Percentiles rank a stretch among this genome's conserved stretches.
These are phyloP conservation scores for Alces alces DNA, from an alignment of 2,113 vertebrate genomes.

Conservation along the genomic window DNA sequence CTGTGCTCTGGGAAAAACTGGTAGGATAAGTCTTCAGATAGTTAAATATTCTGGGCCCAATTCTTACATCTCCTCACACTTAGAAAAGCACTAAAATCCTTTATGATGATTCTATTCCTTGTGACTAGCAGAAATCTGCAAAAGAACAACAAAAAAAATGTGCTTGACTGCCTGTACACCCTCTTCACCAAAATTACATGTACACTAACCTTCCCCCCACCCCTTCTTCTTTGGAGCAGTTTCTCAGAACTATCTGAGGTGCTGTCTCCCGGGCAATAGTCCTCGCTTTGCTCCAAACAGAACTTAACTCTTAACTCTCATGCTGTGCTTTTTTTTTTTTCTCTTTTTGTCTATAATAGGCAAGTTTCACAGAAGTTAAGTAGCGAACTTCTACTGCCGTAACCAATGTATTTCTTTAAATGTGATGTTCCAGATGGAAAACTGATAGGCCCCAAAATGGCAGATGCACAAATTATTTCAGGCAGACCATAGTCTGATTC, in stretches of 20 bases:
- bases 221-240: not conserved
- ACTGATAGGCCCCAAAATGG: not conserved
- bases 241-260: not conserved
- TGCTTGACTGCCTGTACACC: not conserved
- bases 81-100: not conserved
- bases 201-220: not conserved
- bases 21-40: not conserved
- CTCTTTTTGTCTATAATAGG: not conserved
- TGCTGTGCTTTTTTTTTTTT: not conserved
- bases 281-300: not conserved
- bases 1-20: not conserved
- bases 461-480: not conserved
- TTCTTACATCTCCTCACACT: not conserved
- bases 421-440: not conserved
- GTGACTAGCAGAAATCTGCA: not conserved
- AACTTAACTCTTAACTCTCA: not conserved
- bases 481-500: not conserved
- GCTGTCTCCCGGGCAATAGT: not conserved
- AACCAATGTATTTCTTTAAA: not conserved
- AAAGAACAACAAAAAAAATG: not conserved
- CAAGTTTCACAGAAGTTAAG: not conserved
- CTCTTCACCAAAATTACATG: not conserved
- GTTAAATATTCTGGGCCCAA: not conserved
- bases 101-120: not conserved
- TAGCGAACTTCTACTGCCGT: not conserved